Conservation (phyloP, 2,113 vertebrate genomes). For the Malurus cyaneus region DNA sequence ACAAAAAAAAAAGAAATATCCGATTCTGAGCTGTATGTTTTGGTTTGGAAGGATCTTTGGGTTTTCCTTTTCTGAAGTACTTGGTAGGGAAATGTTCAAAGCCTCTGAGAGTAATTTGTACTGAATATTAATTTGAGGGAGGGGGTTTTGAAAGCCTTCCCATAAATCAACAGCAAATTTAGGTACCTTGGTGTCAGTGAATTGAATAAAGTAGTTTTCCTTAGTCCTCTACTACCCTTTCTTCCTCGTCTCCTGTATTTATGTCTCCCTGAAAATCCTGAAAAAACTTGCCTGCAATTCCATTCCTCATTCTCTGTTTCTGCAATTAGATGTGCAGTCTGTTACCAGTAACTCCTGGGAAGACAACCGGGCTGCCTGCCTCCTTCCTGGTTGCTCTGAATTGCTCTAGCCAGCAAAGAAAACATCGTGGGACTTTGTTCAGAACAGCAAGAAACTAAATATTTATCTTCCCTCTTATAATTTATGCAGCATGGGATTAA, state of each 20-base stretch:
- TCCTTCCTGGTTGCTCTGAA: slow-evolving; percentile 44
- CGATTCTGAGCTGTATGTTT: not conserved
- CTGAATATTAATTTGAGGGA: not conserved
- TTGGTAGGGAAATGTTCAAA: not conserved
- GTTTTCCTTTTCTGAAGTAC: not conserved
- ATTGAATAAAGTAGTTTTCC: not conserved
- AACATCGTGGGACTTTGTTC: slow-evolving; percentile 44
- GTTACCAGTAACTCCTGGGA: slow-evolving; percentile 8
- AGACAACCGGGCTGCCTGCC: slow-evolving; percentile 13
- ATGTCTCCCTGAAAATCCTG: not conserved
- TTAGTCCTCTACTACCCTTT: not conserved
- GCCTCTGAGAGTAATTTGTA: not conserved
- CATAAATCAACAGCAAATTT: slow-evolving; percentile 1
- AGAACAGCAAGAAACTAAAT: slow-evolving; percentile 62
- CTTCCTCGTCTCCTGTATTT: not conserved
- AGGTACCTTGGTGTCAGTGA: not conserved
- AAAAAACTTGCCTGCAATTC: not conserved
- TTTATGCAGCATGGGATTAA: slow-evolving; percentile 51
- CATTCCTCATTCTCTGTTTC: slow-evolving; percentile 11
- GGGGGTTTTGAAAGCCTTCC: not conserved
- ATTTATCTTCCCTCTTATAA: slow-evolving; percentile 64
- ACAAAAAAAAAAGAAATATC: not conserved
- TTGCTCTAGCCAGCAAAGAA: slow-evolving; percentile 44
- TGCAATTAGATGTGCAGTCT: not conserved
- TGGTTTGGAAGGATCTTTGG: not conserved